phyloP scores from a whole-genome alignment of 2,113 vertebrate genomes.

The Fulica atra region DNA sequence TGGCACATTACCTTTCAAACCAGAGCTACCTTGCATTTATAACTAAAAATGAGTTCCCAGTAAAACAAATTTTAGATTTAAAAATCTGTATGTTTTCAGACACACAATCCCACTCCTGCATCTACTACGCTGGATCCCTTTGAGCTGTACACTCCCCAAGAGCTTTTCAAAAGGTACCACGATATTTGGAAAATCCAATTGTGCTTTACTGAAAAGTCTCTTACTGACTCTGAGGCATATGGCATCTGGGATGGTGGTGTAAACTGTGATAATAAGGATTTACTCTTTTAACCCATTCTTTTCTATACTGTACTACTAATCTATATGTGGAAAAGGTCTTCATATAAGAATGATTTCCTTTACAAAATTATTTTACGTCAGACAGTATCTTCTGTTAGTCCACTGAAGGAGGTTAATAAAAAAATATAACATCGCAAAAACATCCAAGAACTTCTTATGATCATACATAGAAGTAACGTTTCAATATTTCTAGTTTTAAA shows the following conservation, averaged over 20 bases:
- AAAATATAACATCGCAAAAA: background rate
- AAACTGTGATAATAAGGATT: constrained; percentile 39
- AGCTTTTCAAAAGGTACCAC: background rate
- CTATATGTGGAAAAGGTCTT: background rate
- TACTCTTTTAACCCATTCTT: constrained; percentile 48
- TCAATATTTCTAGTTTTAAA: background rate
- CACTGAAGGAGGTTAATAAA: background rate
- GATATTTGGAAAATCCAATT: background rate
- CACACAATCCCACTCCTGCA: background rate
- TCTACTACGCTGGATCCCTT: background rate
- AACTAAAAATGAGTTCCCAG: background rate
- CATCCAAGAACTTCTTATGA: background rate
- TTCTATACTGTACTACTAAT: background rate
- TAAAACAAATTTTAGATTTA: background rate
- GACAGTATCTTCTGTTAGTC: background rate
- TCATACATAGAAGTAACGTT: background rate
- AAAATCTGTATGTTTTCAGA: background rate
- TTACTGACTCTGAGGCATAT: background rate
- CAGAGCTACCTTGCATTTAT: background rate
- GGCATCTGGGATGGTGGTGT: background rate
- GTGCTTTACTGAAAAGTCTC: background rate
- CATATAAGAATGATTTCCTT: background rate
- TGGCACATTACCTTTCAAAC: background rate
- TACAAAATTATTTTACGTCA: background rate
- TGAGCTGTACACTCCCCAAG: background rate